A percentile compares a stretch with the other conserved stretches of the same genome.
These are phyloP conservation scores for Drosophila sproati DNA, from an alignment of 1,140 invertebrate genomes.

Conservation along the genomic window DNA sequence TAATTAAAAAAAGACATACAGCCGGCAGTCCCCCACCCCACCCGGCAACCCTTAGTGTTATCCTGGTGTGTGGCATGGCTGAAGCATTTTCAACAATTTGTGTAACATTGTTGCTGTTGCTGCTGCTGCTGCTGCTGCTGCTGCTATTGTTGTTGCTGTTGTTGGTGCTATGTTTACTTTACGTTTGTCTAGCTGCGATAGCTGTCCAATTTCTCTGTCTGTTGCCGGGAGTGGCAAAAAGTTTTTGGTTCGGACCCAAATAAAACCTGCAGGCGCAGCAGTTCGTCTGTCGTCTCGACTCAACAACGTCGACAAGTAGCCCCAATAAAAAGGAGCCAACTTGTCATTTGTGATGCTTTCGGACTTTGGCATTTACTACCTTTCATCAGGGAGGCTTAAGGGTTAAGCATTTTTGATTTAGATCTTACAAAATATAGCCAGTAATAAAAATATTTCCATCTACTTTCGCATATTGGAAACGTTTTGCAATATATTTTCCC, in stretches of 20 bases:
- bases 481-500: neutral
- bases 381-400: neutral
- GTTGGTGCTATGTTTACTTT: conserved; percentile 56
- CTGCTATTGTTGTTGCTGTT: conserved; percentile 27
- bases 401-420: neutral
- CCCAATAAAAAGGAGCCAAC: conserved; percentile 56
- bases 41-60: neutral
- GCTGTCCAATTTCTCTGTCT: conserved; percentile 63
- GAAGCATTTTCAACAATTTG: conserved; percentile 75
- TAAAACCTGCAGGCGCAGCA: conserved; percentile 76
- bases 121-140: neutral
- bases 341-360: conserved; percentile 62
- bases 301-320: conserved; percentile 40
- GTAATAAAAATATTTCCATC: neutral
- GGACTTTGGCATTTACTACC: conserved; percentile 30
- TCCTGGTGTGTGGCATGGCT: conserved; percentile 53
- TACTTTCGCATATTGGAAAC: neutral
- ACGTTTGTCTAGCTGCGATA: conserved; percentile 64
- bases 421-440: neutral
- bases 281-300: conserved; percentile 33
- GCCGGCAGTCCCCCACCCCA: neutral
- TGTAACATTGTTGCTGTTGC: conserved; percentile 59
- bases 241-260: conserved; percentile 60
- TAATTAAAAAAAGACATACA: conserved; percentile 75
- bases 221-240: conserved; percentile 52